phyloP scores from a whole-genome alignment of 2,113 vertebrate genomes.

The Eptatretus burgeri region DNA sequence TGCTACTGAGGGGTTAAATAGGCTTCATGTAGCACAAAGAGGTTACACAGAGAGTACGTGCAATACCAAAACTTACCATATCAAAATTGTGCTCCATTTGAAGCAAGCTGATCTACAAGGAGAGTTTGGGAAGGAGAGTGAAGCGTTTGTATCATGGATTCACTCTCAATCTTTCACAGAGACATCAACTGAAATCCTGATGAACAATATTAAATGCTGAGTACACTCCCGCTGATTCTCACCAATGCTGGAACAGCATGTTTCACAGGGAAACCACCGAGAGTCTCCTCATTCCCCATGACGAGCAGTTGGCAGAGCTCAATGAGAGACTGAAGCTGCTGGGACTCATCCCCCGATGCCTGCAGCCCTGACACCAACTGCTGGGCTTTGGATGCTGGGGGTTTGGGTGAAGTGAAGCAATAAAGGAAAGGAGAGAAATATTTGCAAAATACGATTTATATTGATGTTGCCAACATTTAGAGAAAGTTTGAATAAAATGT shows the following conservation, averaged over 20 bases:
- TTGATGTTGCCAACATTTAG: too few species aligned
- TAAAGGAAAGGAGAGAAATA: too few species aligned
- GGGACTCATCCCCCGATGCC: constrained; percentile 77
- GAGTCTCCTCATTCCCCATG: constrained; percentile 95
- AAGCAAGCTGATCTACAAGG: constrained; percentile 60
- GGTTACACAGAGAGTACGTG: neutral
- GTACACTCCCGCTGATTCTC: constrained; percentile 13
- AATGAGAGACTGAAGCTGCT: constrained; percentile 87
- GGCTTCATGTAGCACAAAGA: neutral
- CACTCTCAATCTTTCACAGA: too few species aligned
- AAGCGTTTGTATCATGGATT: neutral
- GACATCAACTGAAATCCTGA: too few species aligned
- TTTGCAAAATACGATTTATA: too few species aligned
- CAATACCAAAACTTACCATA: constrained; percentile 45
- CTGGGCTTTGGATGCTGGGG: constrained; percentile 74
- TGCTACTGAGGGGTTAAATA: neutral
- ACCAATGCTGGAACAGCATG: constrained; percentile 92
- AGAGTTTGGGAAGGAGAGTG: constrained; percentile 9
- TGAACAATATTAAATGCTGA: neutral
- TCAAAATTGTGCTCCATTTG: constrained; percentile 99
- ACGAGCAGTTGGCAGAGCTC: constrained; percentile 97
- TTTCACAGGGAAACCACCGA: constrained; percentile 93
- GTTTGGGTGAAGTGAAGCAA: too few species aligned
- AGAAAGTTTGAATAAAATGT: too few species aligned
- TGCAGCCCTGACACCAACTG: constrained; percentile 88